Base-by-base conservation (phyloP, 2,797 vertebrate species). In the Gypaetus barbatus region DNA sequence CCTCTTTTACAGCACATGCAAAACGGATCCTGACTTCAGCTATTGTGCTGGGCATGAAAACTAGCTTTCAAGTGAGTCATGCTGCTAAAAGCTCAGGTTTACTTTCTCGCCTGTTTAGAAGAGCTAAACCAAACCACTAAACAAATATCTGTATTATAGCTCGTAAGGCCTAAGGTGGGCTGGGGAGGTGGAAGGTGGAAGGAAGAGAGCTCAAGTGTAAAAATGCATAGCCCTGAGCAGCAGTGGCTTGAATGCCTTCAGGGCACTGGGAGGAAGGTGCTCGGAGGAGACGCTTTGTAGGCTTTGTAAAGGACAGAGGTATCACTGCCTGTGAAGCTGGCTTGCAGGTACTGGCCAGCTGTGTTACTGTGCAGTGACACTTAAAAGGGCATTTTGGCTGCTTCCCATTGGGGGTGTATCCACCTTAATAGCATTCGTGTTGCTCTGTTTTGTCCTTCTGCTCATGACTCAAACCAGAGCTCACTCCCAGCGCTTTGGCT, bases 61-160 rank as follows among this genome's bases (percentile, higher is more conserved):
- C n/a, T 28, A 58, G 31, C n/a, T 90, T 91, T 81, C 51, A 82
- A 85, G 51, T 80, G 75, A 92, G 46, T 81, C 87, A 90, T 61
- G 61, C 61, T 80, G 11, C 51, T 90, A 77, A 89, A 90, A 95
- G 64, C 83, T 78, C 76, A 71, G 54, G 61, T 91, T 24, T 44
- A 44, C 27, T 57, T 87, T 58, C 66, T 81, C 4, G 6, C 68
- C 41, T 85, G 57, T 88, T 89, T 82, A 52, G 51, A 90, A 68
- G 31, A 69, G 43, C 74, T 84, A 64, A 95, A 79, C 31, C 18
- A 64, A 88, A 68, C 17, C 28, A 48, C 68, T 58, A 84, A 93
- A 58, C 24, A 61, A 93, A 78, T 49, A 35, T 18, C 65, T 79
- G 25, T 64, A 44, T 64, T 80, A 31, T 14, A 70, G 58, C 13